Percentiles rank a stretch among this genome's conserved stretches.
These are phyloP conservation scores for Drosophila flavopinicola DNA, from an alignment of 2,888 invertebrate species.

Conservation along the genomic window DNA sequence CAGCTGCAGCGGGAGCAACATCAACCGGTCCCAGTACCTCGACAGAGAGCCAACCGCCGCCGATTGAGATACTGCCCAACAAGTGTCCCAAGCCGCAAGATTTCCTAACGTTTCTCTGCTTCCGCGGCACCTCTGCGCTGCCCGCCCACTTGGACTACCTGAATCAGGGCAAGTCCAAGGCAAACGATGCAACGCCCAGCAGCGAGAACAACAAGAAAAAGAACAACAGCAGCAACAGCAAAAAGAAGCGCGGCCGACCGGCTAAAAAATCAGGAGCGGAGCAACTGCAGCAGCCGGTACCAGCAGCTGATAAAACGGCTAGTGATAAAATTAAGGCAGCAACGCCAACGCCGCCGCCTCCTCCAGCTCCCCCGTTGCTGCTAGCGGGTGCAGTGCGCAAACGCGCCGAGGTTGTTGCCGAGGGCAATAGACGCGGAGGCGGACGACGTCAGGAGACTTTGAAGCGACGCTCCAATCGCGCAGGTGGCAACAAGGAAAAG, in stretches of 20 bases:
- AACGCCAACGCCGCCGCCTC: slow-evolving; percentile 22
- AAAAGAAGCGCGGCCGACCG: slow-evolving; percentile 68
- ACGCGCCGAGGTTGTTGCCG: slow-evolving; percentile 85
- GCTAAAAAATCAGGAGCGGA: slow-evolving; percentile 40
- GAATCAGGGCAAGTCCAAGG: slow-evolving; percentile 82
- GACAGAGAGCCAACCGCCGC: slow-evolving; percentile 87
- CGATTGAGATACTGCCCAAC: slow-evolving; percentile 87
- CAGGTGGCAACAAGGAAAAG: slow-evolving; percentile 65
- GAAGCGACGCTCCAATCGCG: slow-evolving; percentile 82
- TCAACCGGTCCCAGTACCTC: slow-evolving; percentile 85
- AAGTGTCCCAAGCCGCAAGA: slow-evolving; percentile 93
- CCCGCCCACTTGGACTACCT: slow-evolving; percentile 91
- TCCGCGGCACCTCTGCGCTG: slow-evolving; percentile 90
- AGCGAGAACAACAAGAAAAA: slow-evolving; percentile 45
- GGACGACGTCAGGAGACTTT: slow-evolving; percentile 76
- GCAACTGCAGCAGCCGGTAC: slow-evolving; percentile 54
- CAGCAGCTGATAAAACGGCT: slow-evolving; percentile 28
- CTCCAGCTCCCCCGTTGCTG: slow-evolving; percentile 35
- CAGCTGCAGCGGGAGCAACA: slow-evolving; percentile 38
- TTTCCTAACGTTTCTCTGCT: slow-evolving; percentile 93
- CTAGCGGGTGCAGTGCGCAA: slow-evolving; percentile 86
- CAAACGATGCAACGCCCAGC: slow-evolving; percentile 53
- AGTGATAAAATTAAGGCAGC: slow-evolving; percentile 60
- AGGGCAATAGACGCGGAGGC: slow-evolving; percentile 80
- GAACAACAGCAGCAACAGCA: slow-evolving; percentile 32